Conservation (phyloP, 1,140 invertebrate species). For the Papilio dardanus region DNA sequence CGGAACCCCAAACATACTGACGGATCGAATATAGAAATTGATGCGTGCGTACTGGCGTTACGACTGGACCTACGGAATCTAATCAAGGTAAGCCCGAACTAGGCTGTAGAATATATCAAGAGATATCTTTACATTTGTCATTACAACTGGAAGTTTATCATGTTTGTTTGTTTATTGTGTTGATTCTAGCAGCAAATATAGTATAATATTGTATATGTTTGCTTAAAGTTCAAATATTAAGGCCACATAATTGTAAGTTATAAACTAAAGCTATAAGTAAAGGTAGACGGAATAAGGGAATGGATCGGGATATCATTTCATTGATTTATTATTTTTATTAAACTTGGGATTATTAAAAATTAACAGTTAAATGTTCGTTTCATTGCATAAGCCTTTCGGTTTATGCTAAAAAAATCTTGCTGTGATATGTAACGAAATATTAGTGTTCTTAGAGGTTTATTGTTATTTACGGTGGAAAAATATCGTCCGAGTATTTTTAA, state of each 20-base stretch:
- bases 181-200: conserved; percentile 65
- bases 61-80: conserved; percentile 31
- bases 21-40: conserved; percentile 48
- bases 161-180: conserved; percentile 43
- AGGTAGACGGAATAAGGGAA: conserved; percentile 63
- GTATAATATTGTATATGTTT: conserved; percentile 57
- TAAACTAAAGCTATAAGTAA: conserved; percentile 79
- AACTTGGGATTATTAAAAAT: not conserved
- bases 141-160: conserved; percentile 38
- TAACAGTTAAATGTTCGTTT: not conserved
- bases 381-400: not conserved
- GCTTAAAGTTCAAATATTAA: conserved; percentile 60
- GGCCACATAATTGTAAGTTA: conserved; percentile 64
- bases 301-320: conserved; percentile 44
- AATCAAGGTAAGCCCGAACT: conserved; percentile 40
- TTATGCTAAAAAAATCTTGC: not conserved
- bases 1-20: conserved; percentile 62
- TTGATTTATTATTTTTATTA: not conserved
- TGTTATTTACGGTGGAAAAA: not conserved
- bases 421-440: not conserved
- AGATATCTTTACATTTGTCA: conserved; percentile 42
- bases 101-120: conserved; percentile 39
- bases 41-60: conserved; percentile 5
- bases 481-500: not conserved
- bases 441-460: not conserved